Evolutionary conservation across 1,140 invertebrate species (phyloP).

Genomic region (Lordiphosa collinella): DNA sequence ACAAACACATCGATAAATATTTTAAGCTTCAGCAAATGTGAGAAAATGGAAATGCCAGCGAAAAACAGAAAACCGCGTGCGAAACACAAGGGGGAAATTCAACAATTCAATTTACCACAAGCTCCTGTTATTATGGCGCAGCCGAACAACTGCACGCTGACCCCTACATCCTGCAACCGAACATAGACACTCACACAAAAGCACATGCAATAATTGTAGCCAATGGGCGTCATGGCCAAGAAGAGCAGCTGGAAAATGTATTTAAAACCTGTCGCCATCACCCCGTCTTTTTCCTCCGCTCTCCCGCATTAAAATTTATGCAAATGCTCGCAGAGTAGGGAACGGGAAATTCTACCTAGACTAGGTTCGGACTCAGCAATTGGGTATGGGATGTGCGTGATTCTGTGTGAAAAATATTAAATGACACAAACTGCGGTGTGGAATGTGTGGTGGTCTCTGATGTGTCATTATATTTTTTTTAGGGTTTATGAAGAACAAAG

Average conservation of each 20-base stretch:
- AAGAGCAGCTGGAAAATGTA: slow-evolving; percentile 42
- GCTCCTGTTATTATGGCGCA: slow-evolving; percentile 48
- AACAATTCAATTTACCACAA: slow-evolving; percentile 57
- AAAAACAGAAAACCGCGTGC: slow-evolving; percentile 23
- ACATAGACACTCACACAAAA: slow-evolving; percentile 21
- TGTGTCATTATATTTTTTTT: too few relatives aligned
- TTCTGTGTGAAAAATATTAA: slow-evolving; percentile 34
- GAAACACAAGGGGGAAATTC: slow-evolving; percentile 27
- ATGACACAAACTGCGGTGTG: slow-evolving; percentile 18
- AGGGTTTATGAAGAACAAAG: too few relatives aligned
- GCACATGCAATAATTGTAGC: slow-evolving; percentile 50
- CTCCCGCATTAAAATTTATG: slow-evolving; percentile 36
- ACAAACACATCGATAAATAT: slow-evolving; percentile 19
- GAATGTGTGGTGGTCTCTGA: neutral
- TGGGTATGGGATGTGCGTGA: slow-evolving; percentile 26
- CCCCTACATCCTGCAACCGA: slow-evolving; percentile 18
- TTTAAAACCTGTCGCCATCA: slow-evolving; percentile 46
- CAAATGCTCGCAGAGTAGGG: slow-evolving; percentile 35
- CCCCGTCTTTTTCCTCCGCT: neutral
- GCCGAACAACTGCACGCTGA: slow-evolving; percentile 14
- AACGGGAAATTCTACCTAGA: neutral
- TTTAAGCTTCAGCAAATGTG: slow-evolving; percentile 21
- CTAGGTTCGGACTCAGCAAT: neutral
- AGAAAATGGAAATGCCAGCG: slow-evolving; percentile 8
- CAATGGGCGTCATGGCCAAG: slow-evolving; percentile 27